Evolutionary conservation across 2,113 vertebrate genomes (phyloP).

Genomic region (Hyaena hyaena): DNA sequence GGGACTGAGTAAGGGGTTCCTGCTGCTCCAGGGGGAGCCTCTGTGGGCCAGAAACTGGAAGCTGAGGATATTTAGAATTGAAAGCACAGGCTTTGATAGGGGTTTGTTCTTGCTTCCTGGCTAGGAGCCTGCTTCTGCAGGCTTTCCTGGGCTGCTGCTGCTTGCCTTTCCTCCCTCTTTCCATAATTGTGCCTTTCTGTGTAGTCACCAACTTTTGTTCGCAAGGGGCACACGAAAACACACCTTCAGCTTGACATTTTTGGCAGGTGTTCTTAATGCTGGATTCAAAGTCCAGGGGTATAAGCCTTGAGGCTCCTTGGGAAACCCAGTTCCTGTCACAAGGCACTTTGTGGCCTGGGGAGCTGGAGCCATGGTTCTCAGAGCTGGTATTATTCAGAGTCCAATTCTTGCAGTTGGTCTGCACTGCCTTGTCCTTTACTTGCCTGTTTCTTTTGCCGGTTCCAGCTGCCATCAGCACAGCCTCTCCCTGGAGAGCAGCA

Average conservation of each 20-base stretch:
- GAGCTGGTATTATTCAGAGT: background rate
- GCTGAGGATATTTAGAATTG: slow-evolving; percentile 6
- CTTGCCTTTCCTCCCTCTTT: slow-evolving; percentile 56
- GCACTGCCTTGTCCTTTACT: background rate
- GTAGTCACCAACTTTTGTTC: background rate
- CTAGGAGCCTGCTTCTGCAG: background rate
- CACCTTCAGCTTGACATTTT: slow-evolving; percentile 12
- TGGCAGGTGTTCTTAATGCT: background rate
- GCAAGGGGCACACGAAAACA: background rate
- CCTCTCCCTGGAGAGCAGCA: background rate
- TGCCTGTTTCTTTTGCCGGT: background rate
- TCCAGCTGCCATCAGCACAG: background rate
- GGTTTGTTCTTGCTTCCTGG: slow-evolving; percentile 20
- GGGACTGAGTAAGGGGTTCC: slow-evolving; percentile 2
- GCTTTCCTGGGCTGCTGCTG: slow-evolving; percentile 53
- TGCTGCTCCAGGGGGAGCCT: background rate
- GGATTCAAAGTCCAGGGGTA: background rate
- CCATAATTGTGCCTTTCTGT: background rate
- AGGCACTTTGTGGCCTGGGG: background rate
- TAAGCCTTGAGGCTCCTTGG: slow-evolving; percentile 7
- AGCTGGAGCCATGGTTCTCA: background rate
- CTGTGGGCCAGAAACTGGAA: slow-evolving; percentile 47
- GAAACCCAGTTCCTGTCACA: background rate
- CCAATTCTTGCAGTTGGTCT: background rate
- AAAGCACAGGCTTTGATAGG: slow-evolving; percentile 19